Percentiles rank a stretch among this genome's conserved stretches.
phyloP scores from a whole-genome alignment of 2,888 invertebrate genomes.

The Ichneumoninae sp. region DNA sequence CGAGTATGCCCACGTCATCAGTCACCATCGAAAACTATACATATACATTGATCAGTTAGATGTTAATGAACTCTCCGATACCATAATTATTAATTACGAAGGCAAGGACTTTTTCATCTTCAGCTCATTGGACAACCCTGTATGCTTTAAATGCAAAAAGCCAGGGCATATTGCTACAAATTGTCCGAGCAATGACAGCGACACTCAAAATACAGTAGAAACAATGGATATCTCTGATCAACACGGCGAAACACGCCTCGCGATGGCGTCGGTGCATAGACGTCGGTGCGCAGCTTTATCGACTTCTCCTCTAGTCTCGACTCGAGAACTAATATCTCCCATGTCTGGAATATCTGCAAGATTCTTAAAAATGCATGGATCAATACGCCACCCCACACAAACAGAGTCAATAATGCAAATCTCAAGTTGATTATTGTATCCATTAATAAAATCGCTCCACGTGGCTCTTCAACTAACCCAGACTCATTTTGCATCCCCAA shows the following conservation, averaged over 20 bases:
- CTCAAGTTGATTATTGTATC: neutral
- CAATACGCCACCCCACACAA: conserved; percentile 22
- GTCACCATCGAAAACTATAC: conserved; percentile 27
- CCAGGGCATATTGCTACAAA: conserved; percentile 21
- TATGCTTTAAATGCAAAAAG: conserved; percentile 24
- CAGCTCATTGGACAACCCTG: conserved; percentile 16
- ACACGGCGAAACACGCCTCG: neutral
- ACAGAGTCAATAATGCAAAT: neutral
- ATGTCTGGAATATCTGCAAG: conserved; percentile 60
- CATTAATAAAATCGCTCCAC: conserved; percentile 28
- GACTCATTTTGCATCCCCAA: neutral
- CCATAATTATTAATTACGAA: conserved; percentile 6
- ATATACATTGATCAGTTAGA: conserved; percentile 23
- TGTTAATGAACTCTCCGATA: conserved; percentile 12
- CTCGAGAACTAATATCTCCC: conserved; percentile 21
- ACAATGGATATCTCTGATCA: neutral
- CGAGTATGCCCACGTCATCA: conserved; percentile 27
- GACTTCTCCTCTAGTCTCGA: conserved; percentile 38
- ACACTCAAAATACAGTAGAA: neutral
- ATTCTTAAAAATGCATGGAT: conserved; percentile 54
- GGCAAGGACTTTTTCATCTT: conserved; percentile 24
- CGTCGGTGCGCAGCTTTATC: conserved; percentile 9
- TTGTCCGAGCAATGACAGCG: conserved; percentile 2
- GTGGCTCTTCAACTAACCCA: conserved; percentile 25
- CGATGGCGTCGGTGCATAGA: neutral